Percentiles rank a stretch among this genome's conserved stretches.
phyloP scores from a whole-genome alignment of 1,140 invertebrate genomes.

The Drosophila dunni region DNA sequence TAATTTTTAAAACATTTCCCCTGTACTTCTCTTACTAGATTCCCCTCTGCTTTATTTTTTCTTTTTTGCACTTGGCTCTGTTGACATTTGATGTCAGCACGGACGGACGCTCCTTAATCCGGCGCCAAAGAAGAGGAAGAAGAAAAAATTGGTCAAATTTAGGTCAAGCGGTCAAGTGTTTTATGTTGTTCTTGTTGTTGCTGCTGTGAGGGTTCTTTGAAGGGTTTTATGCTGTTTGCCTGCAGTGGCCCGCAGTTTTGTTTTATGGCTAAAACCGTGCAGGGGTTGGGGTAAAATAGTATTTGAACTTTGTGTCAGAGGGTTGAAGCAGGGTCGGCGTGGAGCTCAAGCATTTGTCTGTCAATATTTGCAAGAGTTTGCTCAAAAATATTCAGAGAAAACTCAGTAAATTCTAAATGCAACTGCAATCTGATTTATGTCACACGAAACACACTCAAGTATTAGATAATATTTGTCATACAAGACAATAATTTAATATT shows the following conservation, averaged over 20 bases:
- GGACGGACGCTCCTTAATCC: constrained; percentile 54
- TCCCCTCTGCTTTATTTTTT: background rate
- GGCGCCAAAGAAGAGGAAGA: constrained; percentile 19
- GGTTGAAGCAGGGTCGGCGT: constrained; percentile 17
- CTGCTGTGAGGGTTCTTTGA: constrained; percentile 29
- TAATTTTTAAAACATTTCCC: constrained; percentile 78
- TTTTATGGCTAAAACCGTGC: constrained; percentile 22
- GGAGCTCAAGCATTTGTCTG: constrained; percentile 31
- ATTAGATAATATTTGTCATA: no score
- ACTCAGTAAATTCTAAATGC: background rate
- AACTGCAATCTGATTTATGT: background rate
- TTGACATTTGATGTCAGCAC: constrained; percentile 70
- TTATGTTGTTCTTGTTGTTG: constrained; percentile 47
- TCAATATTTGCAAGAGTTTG: constrained; percentile 35
- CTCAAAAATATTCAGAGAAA: background rate
- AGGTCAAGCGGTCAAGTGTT: constrained; percentile 78
- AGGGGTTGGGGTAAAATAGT: background rate
- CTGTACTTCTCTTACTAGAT: constrained; percentile 35
- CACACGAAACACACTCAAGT: no score
- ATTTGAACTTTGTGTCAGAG: constrained; percentile 15
- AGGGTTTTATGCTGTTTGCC: constrained; percentile 67
- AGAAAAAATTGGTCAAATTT: constrained; percentile 58
- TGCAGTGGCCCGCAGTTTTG: constrained; percentile 53
- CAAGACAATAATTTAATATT: background rate
- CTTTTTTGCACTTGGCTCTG: constrained; percentile 12